Conservation (phyloP, 2,113 vertebrate genomes). For the Elanus axillaris region DNA sequence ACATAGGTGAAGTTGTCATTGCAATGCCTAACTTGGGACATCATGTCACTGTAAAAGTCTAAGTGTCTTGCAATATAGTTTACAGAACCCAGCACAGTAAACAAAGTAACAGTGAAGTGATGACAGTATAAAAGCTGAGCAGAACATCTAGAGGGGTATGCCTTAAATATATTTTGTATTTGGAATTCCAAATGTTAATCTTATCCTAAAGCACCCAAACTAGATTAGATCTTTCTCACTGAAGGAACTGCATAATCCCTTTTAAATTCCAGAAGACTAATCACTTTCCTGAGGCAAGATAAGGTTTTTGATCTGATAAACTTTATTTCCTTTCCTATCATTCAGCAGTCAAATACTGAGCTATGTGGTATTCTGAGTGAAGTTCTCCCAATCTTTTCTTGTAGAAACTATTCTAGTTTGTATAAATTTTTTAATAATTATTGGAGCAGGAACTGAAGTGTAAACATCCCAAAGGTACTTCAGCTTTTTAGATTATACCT, state of each 20-base stretch:
- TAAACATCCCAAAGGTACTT: neutral
- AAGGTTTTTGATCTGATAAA: neutral
- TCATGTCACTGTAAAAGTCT: neutral
- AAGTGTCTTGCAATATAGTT: neutral
- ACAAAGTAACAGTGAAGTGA: neutral
- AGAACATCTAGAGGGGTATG: neutral
- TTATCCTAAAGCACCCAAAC: neutral
- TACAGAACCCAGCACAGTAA: neutral
- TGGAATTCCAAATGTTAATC: neutral
- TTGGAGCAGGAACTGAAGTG: neutral
- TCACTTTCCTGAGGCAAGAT: neutral
- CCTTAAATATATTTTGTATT: neutral
- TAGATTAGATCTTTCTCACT: neutral
- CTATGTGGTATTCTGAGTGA: neutral
- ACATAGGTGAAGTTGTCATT: neutral
- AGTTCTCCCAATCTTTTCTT: neutral
- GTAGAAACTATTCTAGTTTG: neutral
- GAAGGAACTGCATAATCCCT: neutral
- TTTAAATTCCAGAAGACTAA: neutral
- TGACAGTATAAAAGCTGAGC: neutral
- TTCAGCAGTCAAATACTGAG: neutral
- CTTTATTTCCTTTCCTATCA: neutral
- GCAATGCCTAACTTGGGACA: neutral
- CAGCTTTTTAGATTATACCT: neutral
- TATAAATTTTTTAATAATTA: neutral